phyloP scores from a whole-genome alignment of 1,140 invertebrate genomes.

The Panagrolaimus sp. region DNA sequence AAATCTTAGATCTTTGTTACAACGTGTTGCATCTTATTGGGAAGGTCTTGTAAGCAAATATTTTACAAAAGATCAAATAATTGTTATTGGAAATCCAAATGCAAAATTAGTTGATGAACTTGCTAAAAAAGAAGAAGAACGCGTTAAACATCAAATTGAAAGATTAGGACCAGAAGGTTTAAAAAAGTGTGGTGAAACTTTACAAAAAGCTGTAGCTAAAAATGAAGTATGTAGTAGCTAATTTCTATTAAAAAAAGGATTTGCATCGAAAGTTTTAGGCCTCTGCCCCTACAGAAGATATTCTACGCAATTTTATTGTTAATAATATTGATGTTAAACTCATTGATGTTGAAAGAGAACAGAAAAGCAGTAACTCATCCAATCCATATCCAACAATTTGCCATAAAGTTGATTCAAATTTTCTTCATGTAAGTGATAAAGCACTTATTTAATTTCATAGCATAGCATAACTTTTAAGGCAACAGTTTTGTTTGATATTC shows the following conservation, averaged over 20 bases:
- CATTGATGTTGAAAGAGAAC: background rate
- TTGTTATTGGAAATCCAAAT: constrained; percentile 61
- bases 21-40: constrained; percentile 70
- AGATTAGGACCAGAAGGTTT: constrained; percentile 69
- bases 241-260: no score
- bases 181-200: constrained; percentile 63
- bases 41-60: constrained; percentile 68
- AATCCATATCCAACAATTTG: background rate
- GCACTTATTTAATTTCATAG: no score
- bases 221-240: constrained; percentile 66
- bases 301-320: background rate
- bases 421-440: background rate
- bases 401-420: background rate
- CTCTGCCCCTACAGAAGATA: background rate
- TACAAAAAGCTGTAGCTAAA: constrained; percentile 68
- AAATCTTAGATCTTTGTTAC: constrained; percentile 65
- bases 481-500: background rate
- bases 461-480: background rate
- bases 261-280: background rate
- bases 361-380: no score
- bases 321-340: background rate
- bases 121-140: constrained; percentile 58
- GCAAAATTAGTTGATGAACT: constrained; percentile 60
- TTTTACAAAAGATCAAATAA: constrained; percentile 64
- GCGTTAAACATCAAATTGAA: constrained; percentile 67